Evolutionary conservation across 2,888 invertebrate species (phyloP).

Genomic region (Synanthedon formicaeformis): DNA sequence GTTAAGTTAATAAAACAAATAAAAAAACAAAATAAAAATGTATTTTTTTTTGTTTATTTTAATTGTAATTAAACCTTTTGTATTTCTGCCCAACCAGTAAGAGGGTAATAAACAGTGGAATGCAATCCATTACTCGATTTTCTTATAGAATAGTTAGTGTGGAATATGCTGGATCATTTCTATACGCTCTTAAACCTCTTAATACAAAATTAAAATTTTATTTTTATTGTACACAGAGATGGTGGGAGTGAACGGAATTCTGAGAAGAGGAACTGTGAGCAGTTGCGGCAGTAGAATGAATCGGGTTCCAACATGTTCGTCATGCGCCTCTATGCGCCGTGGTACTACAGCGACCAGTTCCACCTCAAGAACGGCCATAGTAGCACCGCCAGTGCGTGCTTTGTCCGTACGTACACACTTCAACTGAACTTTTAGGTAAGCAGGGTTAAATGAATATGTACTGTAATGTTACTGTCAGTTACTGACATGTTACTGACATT

Average conservation of each 20-base stretch:
- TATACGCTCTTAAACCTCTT: too few species aligned
- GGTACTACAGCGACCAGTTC: constrained; percentile 11
- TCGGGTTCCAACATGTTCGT: constrained; percentile 39
- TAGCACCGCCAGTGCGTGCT: constrained; percentile 28
- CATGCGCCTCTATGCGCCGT: constrained; percentile 34
- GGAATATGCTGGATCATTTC: too few species aligned
- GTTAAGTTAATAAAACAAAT: too few species aligned
- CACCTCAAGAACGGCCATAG: constrained; percentile 2
- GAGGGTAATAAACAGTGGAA: too few species aligned
- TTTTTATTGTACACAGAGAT: constrained; percentile 28
- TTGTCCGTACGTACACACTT: constrained; percentile 40
- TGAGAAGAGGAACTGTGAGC: constrained; percentile 40
- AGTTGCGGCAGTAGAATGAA: constrained; percentile 39
- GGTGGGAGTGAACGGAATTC: constrained; percentile 41
- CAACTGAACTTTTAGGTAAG: constrained; percentile 16
- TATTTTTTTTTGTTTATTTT: too few species aligned
- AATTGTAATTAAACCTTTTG: too few species aligned
- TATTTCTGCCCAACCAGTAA: too few species aligned
- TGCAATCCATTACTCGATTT: too few species aligned
- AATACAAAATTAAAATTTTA: too few species aligned
- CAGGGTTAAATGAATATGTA: background rate
- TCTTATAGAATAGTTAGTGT: too few species aligned
- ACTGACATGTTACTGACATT: too few species aligned
- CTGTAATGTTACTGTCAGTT: background rate
- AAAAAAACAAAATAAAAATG: too few species aligned